Evolutionary conservation across 2,888 invertebrate genomes (phyloP), one percentile per base, ranked within the genome.

Genomic region (Leucophenga montana): DNA sequence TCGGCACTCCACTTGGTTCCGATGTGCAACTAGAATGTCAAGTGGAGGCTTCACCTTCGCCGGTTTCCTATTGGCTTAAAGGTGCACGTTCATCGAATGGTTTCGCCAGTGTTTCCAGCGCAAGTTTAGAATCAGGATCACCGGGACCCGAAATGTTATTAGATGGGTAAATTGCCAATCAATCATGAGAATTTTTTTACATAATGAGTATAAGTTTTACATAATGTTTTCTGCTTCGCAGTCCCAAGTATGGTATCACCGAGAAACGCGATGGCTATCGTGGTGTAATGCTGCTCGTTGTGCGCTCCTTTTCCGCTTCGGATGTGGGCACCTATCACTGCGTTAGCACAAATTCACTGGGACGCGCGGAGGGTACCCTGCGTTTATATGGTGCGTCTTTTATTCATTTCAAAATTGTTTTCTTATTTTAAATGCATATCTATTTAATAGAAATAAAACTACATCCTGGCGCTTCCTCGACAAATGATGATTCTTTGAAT

Each of bases 21-120:
- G 94, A 96, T 87, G 95, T 97, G 44, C 93, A 94, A 78, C 90
- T 97, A 57, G 94, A 95, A 86, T 97, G 97, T 86, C 93, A 94
- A 88, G 95, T 96, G 67, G 96, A 97, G 85, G 96, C 96, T 0
- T 95, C 94, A 84, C 96, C 96, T 18, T 86, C 88, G 9, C 89
- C 89, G 9, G 89, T 89, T 27, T 89, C 89, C 68, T 89, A 89
- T 78, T 89, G 89, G 89, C 78, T 89, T 5, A 89, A 89, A 78
- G 89, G 89, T 6, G 87, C 86, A 0, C 85, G 89, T 44, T 85
- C 87, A 13, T 81, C 88, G n/a, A 88, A 82, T 73, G 87, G 87
- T 9, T 87, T 87, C 72, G 76, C 85, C 56, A 81, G 86, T 66
- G 75, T 84, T 2, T 84, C 87, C 13, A 83, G 78, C 8, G 81